Evolutionary conservation across 2,888 invertebrate genomes (phyloP), one percentile per base, ranked within the genome.

Genomic region (Taenaris catops): DNA sequence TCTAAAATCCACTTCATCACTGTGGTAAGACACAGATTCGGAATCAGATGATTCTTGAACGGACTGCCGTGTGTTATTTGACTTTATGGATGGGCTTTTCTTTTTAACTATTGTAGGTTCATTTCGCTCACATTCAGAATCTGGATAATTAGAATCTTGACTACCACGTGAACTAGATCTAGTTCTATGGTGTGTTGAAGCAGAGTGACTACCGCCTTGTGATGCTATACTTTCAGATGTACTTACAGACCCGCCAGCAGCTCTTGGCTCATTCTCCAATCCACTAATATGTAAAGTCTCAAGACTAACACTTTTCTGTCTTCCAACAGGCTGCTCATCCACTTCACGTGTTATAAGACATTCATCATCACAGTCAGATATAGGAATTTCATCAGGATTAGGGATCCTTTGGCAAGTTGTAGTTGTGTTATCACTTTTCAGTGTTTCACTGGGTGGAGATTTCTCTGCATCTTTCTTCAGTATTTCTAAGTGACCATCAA

Each of bases 301-400:
- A 19, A 51, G 61, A 64, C 84, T 84, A 0, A 57, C 51, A 61
- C 76, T 75, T 49, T 74, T 66, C 25, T 48, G 50, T 16, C 48
- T 46, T 20, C 49, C 39, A 31, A 49, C 25, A 12, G 41, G 20
- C 11, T 49, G 52, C 26, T 45, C 58, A 29, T 44, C 44, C 16
- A 34, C 29, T 18, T 58, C 51, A 32, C 37, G 31, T 34, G 39
- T 50, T 38, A 54, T 53, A 18, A 40, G 31, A 41, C 35, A 34
- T 20, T 72, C 73, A 34, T 65, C 63, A 21, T 80, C 81, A 62
- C 65, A 72, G 1, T 76, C 78, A 35, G 70, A 71, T 26, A 80
- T 54, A 5, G 51, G 50, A 49, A 81, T 79, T 61, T 86, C 86
- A 52, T 86, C 86, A 25, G 86, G 84, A 48, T 84, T 86, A 21